Evolutionary conservation across 2,797 vertebrate genomes (phyloP).

Genomic region (Rhinophrynus dorsalis): DNA sequence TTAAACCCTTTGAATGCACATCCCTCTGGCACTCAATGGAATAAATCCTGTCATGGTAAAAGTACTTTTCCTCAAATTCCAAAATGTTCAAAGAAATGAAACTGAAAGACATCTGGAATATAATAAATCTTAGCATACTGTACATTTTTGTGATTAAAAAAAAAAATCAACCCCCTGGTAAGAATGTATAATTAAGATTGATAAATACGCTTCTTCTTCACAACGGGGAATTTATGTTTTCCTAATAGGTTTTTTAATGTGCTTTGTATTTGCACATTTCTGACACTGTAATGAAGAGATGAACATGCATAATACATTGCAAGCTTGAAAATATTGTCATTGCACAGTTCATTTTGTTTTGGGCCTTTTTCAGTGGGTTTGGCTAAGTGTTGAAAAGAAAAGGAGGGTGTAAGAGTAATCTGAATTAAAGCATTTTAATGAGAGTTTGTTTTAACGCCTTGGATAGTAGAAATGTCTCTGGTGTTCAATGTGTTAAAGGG

Average conservation of each 20-base stretch:
- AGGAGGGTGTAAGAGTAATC: too few species aligned
- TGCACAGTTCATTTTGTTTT: neutral
- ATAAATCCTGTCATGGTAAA: too few species aligned
- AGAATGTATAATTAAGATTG: constrained; percentile 32
- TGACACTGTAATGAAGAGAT: constrained; percentile 11
- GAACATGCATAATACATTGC: neutral
- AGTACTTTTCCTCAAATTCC: neutral
- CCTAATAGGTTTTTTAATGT: constrained; percentile 12
- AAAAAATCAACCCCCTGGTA: constrained; percentile 16
- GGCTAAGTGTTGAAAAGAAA: neutral
- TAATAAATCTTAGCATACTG: neutral
- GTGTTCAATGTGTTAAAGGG: too few species aligned
- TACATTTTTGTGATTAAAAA: neutral
- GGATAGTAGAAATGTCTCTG: too few species aligned
- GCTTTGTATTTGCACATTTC: constrained; percentile 7
- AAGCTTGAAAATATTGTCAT: neutral
- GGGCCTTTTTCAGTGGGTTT: neutral
- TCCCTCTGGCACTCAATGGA: too few species aligned
- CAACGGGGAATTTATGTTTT: constrained; percentile 5
- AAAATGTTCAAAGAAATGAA: neutral
- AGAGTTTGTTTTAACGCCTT: too few species aligned
- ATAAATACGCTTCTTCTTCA: constrained; percentile 17
- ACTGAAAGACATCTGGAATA: neutral
- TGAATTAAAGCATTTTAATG: too few species aligned
- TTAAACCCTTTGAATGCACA: too few species aligned